Base-by-base conservation (phyloP, 2,888 invertebrate species). In the Linyphia triangularis region DNA sequence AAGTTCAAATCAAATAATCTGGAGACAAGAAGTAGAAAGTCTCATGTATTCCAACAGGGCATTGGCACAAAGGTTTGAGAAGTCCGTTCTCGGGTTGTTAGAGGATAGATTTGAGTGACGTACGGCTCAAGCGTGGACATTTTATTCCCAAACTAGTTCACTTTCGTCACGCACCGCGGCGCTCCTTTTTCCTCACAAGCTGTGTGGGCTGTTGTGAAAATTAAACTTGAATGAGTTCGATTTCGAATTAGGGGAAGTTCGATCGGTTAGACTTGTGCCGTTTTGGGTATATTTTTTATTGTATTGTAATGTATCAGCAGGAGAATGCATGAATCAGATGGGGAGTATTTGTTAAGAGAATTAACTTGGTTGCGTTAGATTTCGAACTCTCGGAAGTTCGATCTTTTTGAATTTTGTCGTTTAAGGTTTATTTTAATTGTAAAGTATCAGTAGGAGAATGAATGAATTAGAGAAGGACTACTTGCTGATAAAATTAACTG, bases 111-210 rank as follows among this genome's bases (percentile, higher is more conserved):
- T 43, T 85, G 85, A 85, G 75, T 63, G 78, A 72, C 51, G 78
- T 63, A 43, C 63, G 9, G 30, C 9, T 61, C n/a, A 63, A 78
- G 78, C 61, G 43, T 57, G 40, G 70, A 78, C 85, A 79, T 85
- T 85, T 78, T 85, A 85, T 85, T 70, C 77, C 78, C 63, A 85
- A 85, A 72, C 78, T 85, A 85, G 85, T 85, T 85, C 85, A 26
- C n/a, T 51, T 40, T 26, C 70, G 85, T 78, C 72, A 85, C 77
- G 85, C 78, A 61, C 69, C 33, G 70, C n/a, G 59, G 69, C 28
- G 37, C 28, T 9, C 28, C n/a, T 51, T 57, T 75, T 85, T 85
- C 43, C 22, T 72, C 70, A 26, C 7, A 1, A 33, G 59, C 37
- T 24, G 33, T 37, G 22, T 61, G 40, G 6, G 6, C 9, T 33